A percentile compares a stretch with the other conserved stretches of the same genome.
These are phyloP conservation scores for Ciconia boyciana DNA, from an alignment of 2,113 vertebrate species.

Conservation along the genomic window DNA sequence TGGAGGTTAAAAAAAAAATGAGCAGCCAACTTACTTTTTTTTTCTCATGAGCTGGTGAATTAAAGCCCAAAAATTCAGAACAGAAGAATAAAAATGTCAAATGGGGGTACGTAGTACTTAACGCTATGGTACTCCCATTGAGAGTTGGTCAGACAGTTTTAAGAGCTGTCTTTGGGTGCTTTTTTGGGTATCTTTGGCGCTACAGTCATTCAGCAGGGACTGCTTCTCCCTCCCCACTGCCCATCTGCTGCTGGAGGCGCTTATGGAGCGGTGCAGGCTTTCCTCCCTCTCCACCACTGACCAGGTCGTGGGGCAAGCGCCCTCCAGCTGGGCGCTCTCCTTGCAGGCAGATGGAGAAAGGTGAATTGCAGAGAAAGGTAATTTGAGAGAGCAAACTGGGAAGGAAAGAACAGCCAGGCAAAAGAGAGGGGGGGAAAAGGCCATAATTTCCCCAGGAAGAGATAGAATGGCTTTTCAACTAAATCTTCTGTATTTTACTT, in stretches of 20 bases:
- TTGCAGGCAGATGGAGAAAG: neutral
- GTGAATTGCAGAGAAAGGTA: neutral
- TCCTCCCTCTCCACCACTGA: no score
- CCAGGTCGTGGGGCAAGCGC: neutral
- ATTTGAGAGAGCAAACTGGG: neutral
- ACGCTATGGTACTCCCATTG: rapidly evolving
- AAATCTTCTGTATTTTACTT: neutral
- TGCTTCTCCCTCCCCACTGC: neutral
- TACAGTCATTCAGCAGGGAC: neutral
- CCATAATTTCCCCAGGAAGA: neutral
- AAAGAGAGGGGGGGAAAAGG: neutral
- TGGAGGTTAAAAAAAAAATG: neutral
- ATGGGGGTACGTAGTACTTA: rapidly evolving
- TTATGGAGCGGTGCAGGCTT: neutral
- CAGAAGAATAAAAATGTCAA: neutral
- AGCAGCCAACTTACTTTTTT: neutral
- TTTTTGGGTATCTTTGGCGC: neutral
- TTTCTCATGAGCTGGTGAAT: neutral
- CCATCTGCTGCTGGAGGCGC: neutral
- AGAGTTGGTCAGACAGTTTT: neutral
- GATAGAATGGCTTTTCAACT: neutral
- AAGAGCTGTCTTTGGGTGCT: neutral
- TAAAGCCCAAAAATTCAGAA: neutral
- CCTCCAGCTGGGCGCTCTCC: neutral
- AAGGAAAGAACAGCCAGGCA: neutral